Conservation (phyloP, 2,113 vertebrate genomes). For the Triplophysa tibetana region DNA sequence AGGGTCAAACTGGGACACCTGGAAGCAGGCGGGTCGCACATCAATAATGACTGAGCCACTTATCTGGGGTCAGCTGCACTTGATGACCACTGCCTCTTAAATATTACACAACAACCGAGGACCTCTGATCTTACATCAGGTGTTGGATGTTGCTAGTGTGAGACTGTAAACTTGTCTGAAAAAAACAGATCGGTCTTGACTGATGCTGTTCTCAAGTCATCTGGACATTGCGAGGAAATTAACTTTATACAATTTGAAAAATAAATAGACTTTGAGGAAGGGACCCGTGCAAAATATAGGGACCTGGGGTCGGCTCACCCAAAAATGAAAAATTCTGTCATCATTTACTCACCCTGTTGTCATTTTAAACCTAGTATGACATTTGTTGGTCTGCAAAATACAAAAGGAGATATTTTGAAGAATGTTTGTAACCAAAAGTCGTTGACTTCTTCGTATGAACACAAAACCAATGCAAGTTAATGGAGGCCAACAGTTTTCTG, state of each 20-base stretch:
- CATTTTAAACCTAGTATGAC: too few species aligned
- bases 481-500: too few species aligned
- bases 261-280: not conserved
- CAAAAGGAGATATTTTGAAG: too few species aligned
- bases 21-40: conserved; percentile 51
- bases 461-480: too few species aligned
- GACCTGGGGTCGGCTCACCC: too few species aligned
- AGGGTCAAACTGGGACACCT: conserved; percentile 76
- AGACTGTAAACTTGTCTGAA: not conserved
- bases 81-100: not conserved
- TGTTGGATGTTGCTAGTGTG: not conserved
- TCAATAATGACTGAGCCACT: conserved; percentile 45
- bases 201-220: not conserved
- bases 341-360: too few species aligned
- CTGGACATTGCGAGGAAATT: not conserved
- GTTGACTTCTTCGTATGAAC: too few species aligned
- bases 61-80: conserved; percentile 27
- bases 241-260: too few species aligned
- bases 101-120: conserved; percentile 37
- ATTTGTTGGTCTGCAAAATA: too few species aligned
- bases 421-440: too few species aligned
- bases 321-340: too few species aligned
- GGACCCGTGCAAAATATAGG: not conserved
- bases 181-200: not conserved
- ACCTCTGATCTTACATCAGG: conserved; percentile 32